Evolutionary conservation across 2,113 vertebrate genomes (phyloP).

Genomic region (Ictalurus furcatus): DNA sequence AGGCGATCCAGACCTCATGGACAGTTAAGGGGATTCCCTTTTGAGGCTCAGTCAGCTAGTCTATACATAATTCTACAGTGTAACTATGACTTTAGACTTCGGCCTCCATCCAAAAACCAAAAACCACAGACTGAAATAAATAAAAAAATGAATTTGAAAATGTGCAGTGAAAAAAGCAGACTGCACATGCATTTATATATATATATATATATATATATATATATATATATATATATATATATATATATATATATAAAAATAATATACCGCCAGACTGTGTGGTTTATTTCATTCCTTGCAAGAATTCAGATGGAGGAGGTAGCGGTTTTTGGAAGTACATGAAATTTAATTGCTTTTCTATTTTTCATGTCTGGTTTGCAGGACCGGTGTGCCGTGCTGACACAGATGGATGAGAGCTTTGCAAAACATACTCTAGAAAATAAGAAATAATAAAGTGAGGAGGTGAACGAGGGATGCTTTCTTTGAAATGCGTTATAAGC

Average conservation of each 20-base stretch:
- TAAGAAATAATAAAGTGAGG: constrained; percentile 2
- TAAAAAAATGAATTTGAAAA: constrained; percentile 59
- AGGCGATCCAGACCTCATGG: constrained; percentile 49
- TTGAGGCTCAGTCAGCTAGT: constrained; percentile 47
- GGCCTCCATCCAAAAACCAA: constrained; percentile 51
- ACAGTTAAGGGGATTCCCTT: constrained; percentile 55
- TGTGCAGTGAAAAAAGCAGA: constrained; percentile 59
- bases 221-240: too few relatives aligned
- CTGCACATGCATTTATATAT: constrained; percentile 40
- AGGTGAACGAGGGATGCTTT: not conserved
- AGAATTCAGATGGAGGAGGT: constrained; percentile 56
- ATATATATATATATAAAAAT: constrained; percentile 47
- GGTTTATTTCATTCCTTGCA: constrained; percentile 68
- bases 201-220: too few relatives aligned
- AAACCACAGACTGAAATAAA: constrained; percentile 60
- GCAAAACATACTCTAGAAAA: not conserved
- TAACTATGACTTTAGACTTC: constrained; percentile 60
- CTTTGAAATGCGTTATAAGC: not conserved
- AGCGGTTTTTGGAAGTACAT: constrained; percentile 57
- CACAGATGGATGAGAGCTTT: constrained; percentile 33
- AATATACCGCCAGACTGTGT: constrained; percentile 66
- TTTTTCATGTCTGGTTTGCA: constrained; percentile 47
- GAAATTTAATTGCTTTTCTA: constrained; percentile 57
- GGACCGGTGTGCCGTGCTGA: constrained; percentile 54
- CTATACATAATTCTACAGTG: constrained; percentile 62